phyloP scores from a whole-genome alignment of 2,797 vertebrate species.

The Dallia pectoralis region DNA sequence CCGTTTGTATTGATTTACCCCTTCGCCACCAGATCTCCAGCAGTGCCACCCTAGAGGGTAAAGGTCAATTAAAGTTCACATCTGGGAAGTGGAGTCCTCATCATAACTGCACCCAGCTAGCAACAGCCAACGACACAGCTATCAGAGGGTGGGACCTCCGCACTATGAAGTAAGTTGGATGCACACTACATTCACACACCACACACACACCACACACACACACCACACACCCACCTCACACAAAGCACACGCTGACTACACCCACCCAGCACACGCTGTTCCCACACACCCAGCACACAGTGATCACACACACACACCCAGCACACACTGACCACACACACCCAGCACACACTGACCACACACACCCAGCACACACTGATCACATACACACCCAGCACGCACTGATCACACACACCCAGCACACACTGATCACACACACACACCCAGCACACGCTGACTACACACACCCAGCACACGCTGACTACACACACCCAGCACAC shows the following conservation, averaged over 20 bases:
- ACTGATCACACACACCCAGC: too few relatives aligned
- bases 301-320: background rate
- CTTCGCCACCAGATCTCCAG: constrained; percentile 80
- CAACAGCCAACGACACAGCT: constrained; percentile 90
- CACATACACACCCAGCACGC: background rate
- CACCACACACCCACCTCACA: too few relatives aligned
- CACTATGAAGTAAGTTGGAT: constrained; percentile 39
- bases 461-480: background rate
- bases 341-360: background rate
- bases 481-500: background rate
- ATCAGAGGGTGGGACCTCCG: constrained; percentile 94
- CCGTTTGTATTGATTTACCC: background rate
- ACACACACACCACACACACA: background rate
- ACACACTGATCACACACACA: background rate
- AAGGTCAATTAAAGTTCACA: constrained; percentile 94
- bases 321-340: background rate
- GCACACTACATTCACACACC: background rate
- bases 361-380: too few relatives aligned
- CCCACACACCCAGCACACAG: too few relatives aligned
- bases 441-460: too few relatives aligned
- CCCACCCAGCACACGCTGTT: background rate
- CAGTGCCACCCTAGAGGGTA: constrained; percentile 87
- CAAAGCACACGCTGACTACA: too few relatives aligned
- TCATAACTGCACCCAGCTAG: constrained; percentile 93
- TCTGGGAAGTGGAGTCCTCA: constrained; percentile 95